Conservation (phyloP, 2,797 vertebrate genomes). For the Oceanodroma leucorhoa region DNA sequence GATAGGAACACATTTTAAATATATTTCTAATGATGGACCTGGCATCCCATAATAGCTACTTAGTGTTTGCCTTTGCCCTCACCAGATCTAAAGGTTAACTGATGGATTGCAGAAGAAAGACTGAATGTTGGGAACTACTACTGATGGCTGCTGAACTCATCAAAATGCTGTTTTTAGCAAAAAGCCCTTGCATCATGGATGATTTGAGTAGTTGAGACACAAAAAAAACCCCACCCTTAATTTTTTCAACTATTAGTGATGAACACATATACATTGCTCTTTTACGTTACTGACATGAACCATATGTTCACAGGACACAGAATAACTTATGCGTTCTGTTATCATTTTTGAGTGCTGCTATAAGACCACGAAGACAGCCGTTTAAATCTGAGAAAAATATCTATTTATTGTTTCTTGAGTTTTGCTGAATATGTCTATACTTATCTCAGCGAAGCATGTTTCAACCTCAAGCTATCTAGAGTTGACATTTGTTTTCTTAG, state of each 20-base stretch:
- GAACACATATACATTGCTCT: not conserved
- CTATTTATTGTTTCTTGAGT: not conserved
- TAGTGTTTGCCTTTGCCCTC: not conserved
- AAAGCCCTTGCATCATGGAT: not conserved
- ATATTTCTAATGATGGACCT: not conserved
- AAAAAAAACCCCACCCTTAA: not conserved
- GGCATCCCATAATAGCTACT: not conserved
- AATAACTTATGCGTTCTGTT: not conserved
- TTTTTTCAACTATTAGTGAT: not conserved
- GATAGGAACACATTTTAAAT: not conserved
- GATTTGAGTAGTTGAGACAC: not conserved
- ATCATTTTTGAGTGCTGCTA: not conserved
- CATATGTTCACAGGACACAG: not conserved
- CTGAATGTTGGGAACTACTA: not conserved
- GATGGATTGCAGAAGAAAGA: not conserved
- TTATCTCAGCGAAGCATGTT: not conserved
- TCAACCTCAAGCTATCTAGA: not conserved
- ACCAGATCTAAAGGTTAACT: not conserved
- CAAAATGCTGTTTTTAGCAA: not conserved
- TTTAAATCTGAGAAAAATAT: not conserved
- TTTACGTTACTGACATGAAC: not conserved
- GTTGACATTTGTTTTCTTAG: not conserved
- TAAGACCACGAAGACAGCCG: not conserved
- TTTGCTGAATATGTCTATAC: not conserved
- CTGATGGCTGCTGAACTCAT: not conserved